phyloP scores from a whole-genome alignment of 2,888 invertebrate genomes.

The Ganaspis brasiliensis region DNA sequence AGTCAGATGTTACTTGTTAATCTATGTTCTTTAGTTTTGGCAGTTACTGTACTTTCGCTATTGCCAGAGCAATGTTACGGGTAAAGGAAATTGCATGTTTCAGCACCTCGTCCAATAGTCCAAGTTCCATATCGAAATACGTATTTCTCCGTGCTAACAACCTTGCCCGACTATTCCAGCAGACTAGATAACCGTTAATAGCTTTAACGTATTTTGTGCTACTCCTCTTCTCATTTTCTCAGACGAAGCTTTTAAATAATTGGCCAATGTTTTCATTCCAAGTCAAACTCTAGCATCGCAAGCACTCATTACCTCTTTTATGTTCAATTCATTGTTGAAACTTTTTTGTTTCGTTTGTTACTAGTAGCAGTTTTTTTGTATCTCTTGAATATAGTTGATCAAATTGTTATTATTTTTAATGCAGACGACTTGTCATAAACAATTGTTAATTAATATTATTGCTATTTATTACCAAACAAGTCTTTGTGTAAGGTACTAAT shows the following conservation, averaged over 20 bases:
- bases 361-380: no score
- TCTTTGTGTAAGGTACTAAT: not conserved
- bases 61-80: constrained; percentile 41
- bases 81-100: constrained; percentile 61
- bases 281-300: no score
- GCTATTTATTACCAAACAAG: not conserved
- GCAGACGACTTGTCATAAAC: no score
- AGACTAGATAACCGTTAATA: constrained; percentile 60
- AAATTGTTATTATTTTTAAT: no score
- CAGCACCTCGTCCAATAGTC: constrained; percentile 49
- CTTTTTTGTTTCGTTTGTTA: no score
- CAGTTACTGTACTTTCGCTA: constrained; percentile 35
- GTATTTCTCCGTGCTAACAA: constrained; percentile 48
- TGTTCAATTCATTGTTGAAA: no score
- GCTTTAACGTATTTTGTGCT: constrained; percentile 46
- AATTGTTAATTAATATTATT: no score
- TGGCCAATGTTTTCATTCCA: not conserved
- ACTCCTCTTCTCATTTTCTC: constrained; percentile 18
- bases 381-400: no score
- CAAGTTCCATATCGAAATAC: constrained; percentile 55
- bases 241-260: constrained; percentile 19
- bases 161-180: constrained; percentile 44
- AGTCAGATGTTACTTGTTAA: constrained; percentile 18
- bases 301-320: no score
- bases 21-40: constrained; percentile 40